Evolutionary conservation across 2,113 vertebrate genomes (phyloP), one percentile per base, ranked within the genome.

Genomic region (Scomber japonicus): DNA sequence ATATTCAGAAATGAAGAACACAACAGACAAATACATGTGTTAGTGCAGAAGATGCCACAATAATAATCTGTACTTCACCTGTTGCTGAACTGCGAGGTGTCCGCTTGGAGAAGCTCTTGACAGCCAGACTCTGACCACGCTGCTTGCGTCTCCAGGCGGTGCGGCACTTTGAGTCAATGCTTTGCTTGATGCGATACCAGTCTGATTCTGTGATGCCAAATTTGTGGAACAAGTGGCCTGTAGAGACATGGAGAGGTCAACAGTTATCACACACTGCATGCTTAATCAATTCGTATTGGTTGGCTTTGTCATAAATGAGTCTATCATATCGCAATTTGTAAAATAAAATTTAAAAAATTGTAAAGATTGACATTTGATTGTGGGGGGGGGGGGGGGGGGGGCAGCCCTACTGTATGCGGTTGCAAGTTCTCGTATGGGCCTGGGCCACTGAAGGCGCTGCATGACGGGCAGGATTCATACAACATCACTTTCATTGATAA

Each of bases 121-220:
- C 98, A 0, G 98, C 97, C 77, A 99, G 94, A 84, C 98, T 99
- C 91, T 99, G 98, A 2, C 98, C 98, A 0, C 98, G 92, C 93
- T 99, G 98, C 27, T 99, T 99, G 51, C 98, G 94, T 71, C 98
- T 96, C 97, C 98, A 99, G 0, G 98, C 98, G 0, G 98, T 99
- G 31, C 98, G 96, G 87, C 98, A 99, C 82, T 99, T 99, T 71
- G 98, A 99, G 86, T 99, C 98, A 0, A 99, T 99, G 93, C 98
- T 99, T 84, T 99, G 98, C 79, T 99, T 99, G 91, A 99, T 99
- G 5, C 98, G 95, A 56, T 99, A 99, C 98, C 98, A 99, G 91
- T 99, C 98, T 0, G 98, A 99, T 65, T 99, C 98, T 0, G 95
- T 94, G 93, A 99, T 99, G 24, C 94, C 95, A 68, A 99, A 99